Conservation (phyloP, 2,797 vertebrate species). For the Sebastiscus tertius region DNA sequence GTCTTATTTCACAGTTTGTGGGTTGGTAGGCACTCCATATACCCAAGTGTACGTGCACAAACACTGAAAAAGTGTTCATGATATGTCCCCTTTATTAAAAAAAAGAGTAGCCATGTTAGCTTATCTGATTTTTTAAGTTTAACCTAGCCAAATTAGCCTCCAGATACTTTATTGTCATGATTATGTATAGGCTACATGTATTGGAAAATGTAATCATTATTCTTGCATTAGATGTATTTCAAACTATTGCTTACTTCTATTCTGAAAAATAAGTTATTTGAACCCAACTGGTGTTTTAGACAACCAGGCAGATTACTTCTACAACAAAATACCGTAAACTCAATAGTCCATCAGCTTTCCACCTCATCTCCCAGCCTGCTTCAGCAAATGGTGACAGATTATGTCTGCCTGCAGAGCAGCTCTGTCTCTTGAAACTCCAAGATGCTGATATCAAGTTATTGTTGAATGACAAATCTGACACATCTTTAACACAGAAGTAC, state of each 20-base stretch:
- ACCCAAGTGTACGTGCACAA: too few relatives aligned
- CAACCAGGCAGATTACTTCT: background rate
- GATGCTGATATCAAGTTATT: background rate
- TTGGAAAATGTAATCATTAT: background rate
- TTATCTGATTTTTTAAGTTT: background rate
- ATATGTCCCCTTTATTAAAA: background rate
- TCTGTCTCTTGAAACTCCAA: background rate
- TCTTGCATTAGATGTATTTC: background rate
- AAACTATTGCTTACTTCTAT: background rate
- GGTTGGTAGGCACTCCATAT: too few relatives aligned
- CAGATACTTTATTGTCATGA: background rate
- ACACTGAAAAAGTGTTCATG: too few relatives aligned
- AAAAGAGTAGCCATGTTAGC: background rate
- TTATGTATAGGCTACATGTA: background rate
- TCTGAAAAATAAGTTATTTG: background rate
- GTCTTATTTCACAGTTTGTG: too few relatives aligned
- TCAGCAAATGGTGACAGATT: background rate
- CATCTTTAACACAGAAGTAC: slow-evolving; percentile 76
- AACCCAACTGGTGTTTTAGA: background rate
- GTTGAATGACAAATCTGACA: slow-evolving; percentile 30
- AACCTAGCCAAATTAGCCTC: background rate
- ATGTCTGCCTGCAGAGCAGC: background rate
- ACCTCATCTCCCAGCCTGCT: background rate
- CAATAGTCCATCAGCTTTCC: background rate
- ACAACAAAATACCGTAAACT: background rate